Base-by-base conservation (phyloP, 2,888 invertebrate genomes). In the Agrochola macilenta region DNA sequence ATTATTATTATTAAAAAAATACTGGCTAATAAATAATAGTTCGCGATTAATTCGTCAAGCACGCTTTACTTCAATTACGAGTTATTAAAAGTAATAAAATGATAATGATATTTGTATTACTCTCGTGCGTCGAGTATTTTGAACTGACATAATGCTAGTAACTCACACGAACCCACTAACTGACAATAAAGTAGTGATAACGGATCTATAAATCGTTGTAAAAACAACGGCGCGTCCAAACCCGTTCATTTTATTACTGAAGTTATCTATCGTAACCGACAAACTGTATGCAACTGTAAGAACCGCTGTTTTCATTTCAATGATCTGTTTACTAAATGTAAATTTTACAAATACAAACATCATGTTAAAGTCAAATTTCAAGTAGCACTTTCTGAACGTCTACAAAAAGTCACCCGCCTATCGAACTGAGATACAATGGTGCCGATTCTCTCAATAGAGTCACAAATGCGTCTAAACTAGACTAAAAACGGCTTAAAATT, bases 1-100 rank as follows among this genome's bases (percentile, higher is more conserved):
- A n/a, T n/a, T n/a, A n/a, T n/a, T n/a, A n/a, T n/a, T n/a, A n/a
- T n/a, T n/a, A n/a, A n/a, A n/a, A n/a, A n/a, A n/a, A 74, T 43
- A 49, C 30, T 39, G 23, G 14, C 14, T 14, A 61, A 20, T 39
- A 61, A 23, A 49, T 66, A 82, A 82, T 63, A 26, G n/a, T 26
- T 52, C 0, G n/a, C 69, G 58, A 3, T 78, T 60, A 69, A 60
- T 60, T 64, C 49, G 14, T 69, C 61, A 60, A 74, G 20, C 63
- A 74, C 58, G 65, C 43, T 58, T 70, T 46, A 81, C n/a, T 30
- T 14, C 70, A 68, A 81, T 74, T 85, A 66, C 9, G 14, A 65
- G 61, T 74, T 23, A 74, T 85, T 82, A 84, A 70, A 66, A 63
- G 58, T 70, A 70, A 61, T 52, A 84, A 74, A 80, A 84, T 60